Base-by-base conservation (phyloP, 2,888 invertebrate species). In the Meiosimyza platycephala region DNA sequence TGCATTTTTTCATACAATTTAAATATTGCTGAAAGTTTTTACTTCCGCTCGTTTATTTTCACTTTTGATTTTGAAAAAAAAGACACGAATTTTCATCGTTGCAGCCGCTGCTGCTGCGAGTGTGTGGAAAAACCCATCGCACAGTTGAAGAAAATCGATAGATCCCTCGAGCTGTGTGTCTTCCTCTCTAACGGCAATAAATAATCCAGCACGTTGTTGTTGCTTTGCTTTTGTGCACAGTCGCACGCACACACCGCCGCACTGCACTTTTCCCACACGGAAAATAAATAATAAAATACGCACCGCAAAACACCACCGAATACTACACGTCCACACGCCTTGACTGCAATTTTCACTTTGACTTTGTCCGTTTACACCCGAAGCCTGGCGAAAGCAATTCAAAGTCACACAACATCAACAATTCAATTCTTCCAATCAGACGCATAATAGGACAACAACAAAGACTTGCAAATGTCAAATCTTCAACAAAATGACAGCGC, bases 61-160 rank as follows among this genome's bases (percentile, higher is more conserved):
- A 40, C 40, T 40, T 40, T 40, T 40, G 9, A 40, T 40, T 40
- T 40, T 6, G 9, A 40, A 22, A 9, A 18, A 55, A 11, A 22
- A 6, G 16, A 16, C 2, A 9, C 9, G 9, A 40, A 40, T 55
- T 22, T 22, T 55, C 33, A 22, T 40, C 63, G 28, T 22, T 65
- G 18, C 63, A 7, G 33, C 47, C 16, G 9, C 16, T 12, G 13
- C 6, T 33, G 22, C 9, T 28, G 33, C 15, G 50, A 22, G 9
- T 50, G 28, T 68, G 59, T 22, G 48, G 50, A 22, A 60, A 51
- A 59, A 59, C 40, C 40, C 40, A 40, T 6, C 40, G 1, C 40
- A 13, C 66, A 66, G 33, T 3, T 4, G 66, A 68, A 59, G 68
- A 68, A 68, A 71, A 71, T 71, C 70, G 70, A 71, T 71, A 71